Evolutionary conservation across 2,888 invertebrate species (phyloP), one percentile per base, ranked within the genome.

Genomic region (Lysandra bellargus): DNA sequence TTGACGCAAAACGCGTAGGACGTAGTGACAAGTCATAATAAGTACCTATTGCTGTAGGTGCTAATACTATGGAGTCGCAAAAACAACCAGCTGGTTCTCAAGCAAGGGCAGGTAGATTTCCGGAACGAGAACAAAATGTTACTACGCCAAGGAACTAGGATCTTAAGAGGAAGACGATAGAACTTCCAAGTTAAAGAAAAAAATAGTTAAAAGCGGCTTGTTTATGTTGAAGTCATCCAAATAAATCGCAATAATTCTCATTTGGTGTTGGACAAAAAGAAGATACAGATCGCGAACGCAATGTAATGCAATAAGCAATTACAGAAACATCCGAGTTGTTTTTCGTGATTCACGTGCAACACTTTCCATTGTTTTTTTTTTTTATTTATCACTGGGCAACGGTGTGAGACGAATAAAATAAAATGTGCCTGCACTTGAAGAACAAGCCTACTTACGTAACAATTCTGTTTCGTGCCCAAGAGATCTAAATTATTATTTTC

Each of bases 231-330:
- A 53, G 60, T 60, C 23, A 3, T 69, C 33, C 69, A 12, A 69
- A 33, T 33, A 33, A 33, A 69, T 30, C 30, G 23, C 30, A 69
- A 33, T 5, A 4, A 69, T 69, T 69, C 30, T 14, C 33, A 33
- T 69, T 69, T 33, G 69, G 17, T 33, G 49, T 6, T 76, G 30
- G 49, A 76, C 57, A 57, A 76, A 14, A 76, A 49, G n/a, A 72
- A 49, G n/a, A 78, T 60, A 64, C 14, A 57, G 73, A 44, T 74
- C 44, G 17, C 60, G 30, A 74, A 74, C 37, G 74, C 74, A 61
- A 73, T 57, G 73, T 44, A 72, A 74, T 78, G 61, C 79, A 75
- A 74, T 74, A 61, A 61, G 74, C 74, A 79, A 79, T 79, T 79
- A 74, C 73, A 79, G 79, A 79, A 61, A 74, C 74, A 61, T 74